Percentiles rank a stretch among this genome's conserved stretches.
Evolutionary conservation across 2,888 invertebrate genomes (phyloP).

Genomic region (Zaprionus lineosus): DNA sequence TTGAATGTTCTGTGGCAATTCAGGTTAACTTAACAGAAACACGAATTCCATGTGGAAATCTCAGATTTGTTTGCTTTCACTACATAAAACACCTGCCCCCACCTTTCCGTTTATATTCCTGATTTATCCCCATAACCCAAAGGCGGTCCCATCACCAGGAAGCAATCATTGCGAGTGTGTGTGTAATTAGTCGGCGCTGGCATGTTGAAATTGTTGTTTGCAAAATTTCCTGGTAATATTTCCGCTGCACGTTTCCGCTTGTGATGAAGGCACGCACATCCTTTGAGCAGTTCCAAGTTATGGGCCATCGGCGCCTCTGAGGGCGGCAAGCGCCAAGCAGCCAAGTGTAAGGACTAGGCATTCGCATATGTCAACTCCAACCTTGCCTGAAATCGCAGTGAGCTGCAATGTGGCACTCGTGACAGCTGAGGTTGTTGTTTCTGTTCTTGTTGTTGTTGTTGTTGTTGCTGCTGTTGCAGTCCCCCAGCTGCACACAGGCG

Average conservation of each 20-base stretch:
- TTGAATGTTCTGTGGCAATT: too few species aligned
- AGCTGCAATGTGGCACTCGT: constrained; percentile 29
- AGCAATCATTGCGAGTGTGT: constrained; percentile 15
- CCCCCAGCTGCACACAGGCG: constrained; percentile 32
- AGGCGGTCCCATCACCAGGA: too few species aligned
- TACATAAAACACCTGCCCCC: too few species aligned
- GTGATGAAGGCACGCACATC: constrained; percentile 61
- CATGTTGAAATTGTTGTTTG: constrained; percentile 65
- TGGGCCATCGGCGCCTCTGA: too few species aligned
- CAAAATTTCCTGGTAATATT: constrained; percentile 67
- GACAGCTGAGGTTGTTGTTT: constrained; percentile 21
- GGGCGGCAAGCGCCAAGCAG: neutral
- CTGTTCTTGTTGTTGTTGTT: too few species aligned
- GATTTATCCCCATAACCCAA: too few species aligned
- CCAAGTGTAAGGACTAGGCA: constrained; percentile 5
- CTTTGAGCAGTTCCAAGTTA: constrained; percentile 7
- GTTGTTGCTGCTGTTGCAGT: constrained; percentile 24
- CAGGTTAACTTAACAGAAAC: too few species aligned
- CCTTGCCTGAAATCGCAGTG: constrained; percentile 1
- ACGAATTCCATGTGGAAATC: too few species aligned
- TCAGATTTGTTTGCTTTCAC: too few species aligned
- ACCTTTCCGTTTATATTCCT: too few species aligned
- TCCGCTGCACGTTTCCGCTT: constrained; percentile 67
- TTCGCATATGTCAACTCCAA: constrained; percentile 29
- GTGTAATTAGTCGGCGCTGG: constrained; percentile 59